Evolutionary conservation across 2,113 vertebrate species (phyloP), one percentile per base, ranked within the genome.

Genomic region (Leucoraja erinaceus): DNA sequence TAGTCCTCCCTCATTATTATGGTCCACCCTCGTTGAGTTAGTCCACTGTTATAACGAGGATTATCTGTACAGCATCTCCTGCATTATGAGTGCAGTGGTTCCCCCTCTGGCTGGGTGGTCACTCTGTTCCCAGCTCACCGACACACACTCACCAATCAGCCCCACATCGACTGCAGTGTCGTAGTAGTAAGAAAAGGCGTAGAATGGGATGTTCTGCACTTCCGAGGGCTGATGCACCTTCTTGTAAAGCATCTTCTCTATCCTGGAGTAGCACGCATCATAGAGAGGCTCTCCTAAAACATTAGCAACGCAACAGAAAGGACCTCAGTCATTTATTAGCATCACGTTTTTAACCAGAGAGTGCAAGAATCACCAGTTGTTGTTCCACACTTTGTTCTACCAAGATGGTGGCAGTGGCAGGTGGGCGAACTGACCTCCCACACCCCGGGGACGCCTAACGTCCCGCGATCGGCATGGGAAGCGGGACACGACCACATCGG

Each of bases 111-210:
- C 12, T 31, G 83, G 79, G 56, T 28, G 9, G 8, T 59, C 20
- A 83, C 22, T 84, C 59, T 28, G 28, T 10, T 84, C 56, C 56
- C 14, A 66, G 5, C 28, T 31, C 4, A 31, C 28, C 28, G 31
- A 63, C 33, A 54, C 68, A 93, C 74, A 38, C 94, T 0, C 96
- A 99, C 98, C 98, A 90, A 99, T 97, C 93, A 97, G 95, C 0
- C 96, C 95, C 25, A 98, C 95, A 38, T 97, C 96, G 70, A 97
- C 97, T 0, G 98, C 98, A 10, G 96, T 96, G 94, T 99, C 98
- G 1, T 98, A 98, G 94, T 99, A 99, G 95, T 97, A 99, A 84
- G 98, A 98, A 94, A 99, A 99, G 3, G 98, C 97, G 79, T 98
- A 99, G 93, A 99, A 98, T 59, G 97, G 96, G 93, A 97, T 84